Evolutionary conservation across 2,113 vertebrate genomes (phyloP).

Genomic region (Galeopterus variegatus): DNA sequence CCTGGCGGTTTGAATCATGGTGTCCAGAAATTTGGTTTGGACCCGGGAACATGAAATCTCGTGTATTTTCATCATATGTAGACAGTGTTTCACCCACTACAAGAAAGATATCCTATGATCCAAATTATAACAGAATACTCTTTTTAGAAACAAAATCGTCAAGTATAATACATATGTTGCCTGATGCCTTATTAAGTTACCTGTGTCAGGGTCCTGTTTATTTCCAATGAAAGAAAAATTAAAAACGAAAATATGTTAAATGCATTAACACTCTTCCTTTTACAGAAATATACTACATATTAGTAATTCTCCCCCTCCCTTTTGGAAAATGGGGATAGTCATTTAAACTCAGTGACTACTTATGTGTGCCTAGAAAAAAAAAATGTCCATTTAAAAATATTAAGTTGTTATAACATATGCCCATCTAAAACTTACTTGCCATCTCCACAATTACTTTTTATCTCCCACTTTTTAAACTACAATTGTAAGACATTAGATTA

Average conservation of each 20-base stretch:
- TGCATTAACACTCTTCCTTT: slow-evolving; percentile 20
- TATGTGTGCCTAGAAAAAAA: not conserved
- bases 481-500: not conserved
- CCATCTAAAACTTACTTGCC: not conserved
- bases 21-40: slow-evolving; percentile 89
- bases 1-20: slow-evolving; percentile 91
- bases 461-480: not conserved
- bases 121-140: slow-evolving; percentile 80
- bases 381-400: not conserved
- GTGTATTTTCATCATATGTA: slow-evolving; percentile 92
- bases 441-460: not conserved
- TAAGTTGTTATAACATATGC: slow-evolving; percentile 14
- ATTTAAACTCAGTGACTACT: slow-evolving; percentile 2
- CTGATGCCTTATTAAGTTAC: slow-evolving; percentile 66
- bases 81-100: slow-evolving; percentile 94
- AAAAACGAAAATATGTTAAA: slow-evolving; percentile 61
- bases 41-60: slow-evolving; percentile 95
- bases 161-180: slow-evolving; percentile 39
- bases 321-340: not conserved
- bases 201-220: slow-evolving; percentile 45
- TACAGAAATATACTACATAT: not conserved
- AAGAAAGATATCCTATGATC: slow-evolving; percentile 85
- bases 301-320: not conserved
- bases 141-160: slow-evolving; percentile 83
- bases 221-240: slow-evolving; percentile 68